These are phyloP conservation scores for Lypha dubia DNA, from an alignment of 2,888 invertebrate genomes.

Conservation along the genomic window DNA sequence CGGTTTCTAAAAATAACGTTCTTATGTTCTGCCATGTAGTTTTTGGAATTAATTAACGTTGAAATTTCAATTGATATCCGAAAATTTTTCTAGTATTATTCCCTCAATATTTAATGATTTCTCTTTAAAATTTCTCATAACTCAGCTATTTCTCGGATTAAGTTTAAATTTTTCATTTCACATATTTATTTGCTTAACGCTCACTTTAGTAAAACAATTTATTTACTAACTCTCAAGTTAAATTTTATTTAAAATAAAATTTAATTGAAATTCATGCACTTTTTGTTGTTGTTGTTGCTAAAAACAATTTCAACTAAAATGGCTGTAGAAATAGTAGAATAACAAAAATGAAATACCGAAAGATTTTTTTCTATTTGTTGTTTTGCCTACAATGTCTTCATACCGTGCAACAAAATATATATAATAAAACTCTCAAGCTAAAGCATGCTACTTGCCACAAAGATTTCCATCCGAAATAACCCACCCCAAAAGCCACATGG, in stretches of 20 bases:
- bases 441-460: slow-evolving; percentile 71
- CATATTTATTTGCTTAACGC: not conserved
- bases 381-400: slow-evolving; percentile 71
- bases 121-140: not conserved
- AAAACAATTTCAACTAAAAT: slow-evolving; percentile 61
- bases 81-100: too few species aligned
- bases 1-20: too few species aligned
- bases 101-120: too few species aligned
- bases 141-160: slow-evolving; percentile 30
- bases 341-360: slow-evolving; percentile 25
- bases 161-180: slow-evolving; percentile 7
- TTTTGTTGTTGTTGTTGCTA: slow-evolving; percentile 15
- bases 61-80: too few species aligned
- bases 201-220: slow-evolving; percentile 45
- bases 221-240: slow-evolving; percentile 37
- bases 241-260: slow-evolving; percentile 60
- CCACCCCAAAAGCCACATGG: slow-evolving; percentile 69
- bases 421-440: slow-evolving; percentile 65
- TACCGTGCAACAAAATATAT: slow-evolving; percentile 42
- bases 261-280: slow-evolving; percentile 69
- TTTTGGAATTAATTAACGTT: too few species aligned
- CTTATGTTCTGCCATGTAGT: too few species aligned
- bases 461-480: slow-evolving; percentile 57
- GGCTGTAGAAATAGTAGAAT: slow-evolving; percentile 21
- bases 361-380: too few species aligned